phyloP scores from a whole-genome alignment of 2,888 invertebrate species.

The Buathra laborator region DNA sequence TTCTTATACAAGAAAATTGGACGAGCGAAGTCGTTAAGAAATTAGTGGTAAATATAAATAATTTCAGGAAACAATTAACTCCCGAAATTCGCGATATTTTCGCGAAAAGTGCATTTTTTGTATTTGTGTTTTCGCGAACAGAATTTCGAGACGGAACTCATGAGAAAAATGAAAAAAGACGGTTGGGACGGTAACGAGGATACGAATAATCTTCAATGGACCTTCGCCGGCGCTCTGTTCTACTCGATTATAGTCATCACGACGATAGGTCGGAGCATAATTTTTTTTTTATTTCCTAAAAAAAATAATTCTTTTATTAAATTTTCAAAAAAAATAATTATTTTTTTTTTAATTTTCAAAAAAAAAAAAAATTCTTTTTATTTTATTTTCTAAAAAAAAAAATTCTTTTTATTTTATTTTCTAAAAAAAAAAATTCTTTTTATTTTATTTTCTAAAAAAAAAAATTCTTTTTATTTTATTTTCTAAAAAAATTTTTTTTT shows the following conservation, averaged over 20 bases:
- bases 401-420: too few species aligned
- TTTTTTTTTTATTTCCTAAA: background rate
- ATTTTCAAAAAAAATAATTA: background rate
- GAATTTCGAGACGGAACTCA: constrained; percentile 90
- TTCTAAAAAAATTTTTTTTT: too few species aligned
- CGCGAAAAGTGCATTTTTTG: background rate
- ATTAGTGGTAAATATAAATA: constrained; percentile 83
- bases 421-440: too few species aligned
- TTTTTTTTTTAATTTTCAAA: background rate
- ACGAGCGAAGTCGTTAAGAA: constrained; percentile 89
- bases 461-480: constrained; percentile 7
- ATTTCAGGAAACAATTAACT: background rate
- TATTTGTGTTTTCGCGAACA: constrained; percentile 63
- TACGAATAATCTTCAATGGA: constrained; percentile 90
- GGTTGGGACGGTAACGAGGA: constrained; percentile 96
- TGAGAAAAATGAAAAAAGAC: constrained; percentile 93
- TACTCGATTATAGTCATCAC: constrained; percentile 98
- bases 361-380: too few species aligned
- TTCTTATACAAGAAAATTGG: constrained; percentile 92
- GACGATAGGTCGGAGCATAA: constrained; percentile 92
- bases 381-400: too few species aligned
- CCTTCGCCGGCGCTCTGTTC: constrained; percentile 95
- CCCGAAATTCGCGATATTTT: background rate
- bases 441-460: background rate
- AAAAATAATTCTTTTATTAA: background rate